These are phyloP conservation scores for Lagodon rhomboides DNA, from an alignment of 2,797 vertebrate genomes.

Conservation along the genomic window DNA sequence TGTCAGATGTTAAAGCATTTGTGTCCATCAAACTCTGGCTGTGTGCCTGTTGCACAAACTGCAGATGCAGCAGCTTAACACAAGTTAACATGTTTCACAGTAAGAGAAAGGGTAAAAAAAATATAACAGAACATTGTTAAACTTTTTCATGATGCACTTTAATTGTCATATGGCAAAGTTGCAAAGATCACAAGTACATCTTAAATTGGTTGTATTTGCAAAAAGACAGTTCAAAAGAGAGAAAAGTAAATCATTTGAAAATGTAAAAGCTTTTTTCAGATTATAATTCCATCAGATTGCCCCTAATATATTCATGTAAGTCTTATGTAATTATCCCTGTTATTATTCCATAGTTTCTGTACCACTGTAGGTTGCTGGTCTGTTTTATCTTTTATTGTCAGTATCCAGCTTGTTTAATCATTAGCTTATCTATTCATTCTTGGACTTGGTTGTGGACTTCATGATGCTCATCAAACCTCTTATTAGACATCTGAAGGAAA, in stretches of 20 bases:
- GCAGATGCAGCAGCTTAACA: no score
- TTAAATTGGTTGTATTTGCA: no score
- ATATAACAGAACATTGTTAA: no score
- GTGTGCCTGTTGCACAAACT: no score
- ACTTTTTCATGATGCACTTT: no score
- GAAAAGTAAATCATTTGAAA: not conserved
- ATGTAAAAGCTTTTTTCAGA: not conserved
- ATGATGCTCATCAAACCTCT: constrained; percentile 9
- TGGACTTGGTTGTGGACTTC: constrained; percentile 48
- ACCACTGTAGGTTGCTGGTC: not conserved
- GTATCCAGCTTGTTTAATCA: not conserved
- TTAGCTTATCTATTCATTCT: constrained; percentile 49
- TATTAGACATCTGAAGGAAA: constrained; percentile 51
- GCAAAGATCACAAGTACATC: no score
- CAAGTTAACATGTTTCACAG: no score
- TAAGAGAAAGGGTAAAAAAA: no score
- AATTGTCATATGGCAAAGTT: no score
- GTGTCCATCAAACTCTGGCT: no score
- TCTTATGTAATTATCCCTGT: not conserved
- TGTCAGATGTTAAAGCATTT: no score
- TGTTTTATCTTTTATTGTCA: not conserved
- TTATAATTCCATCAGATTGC: not conserved
- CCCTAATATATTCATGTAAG: not conserved
- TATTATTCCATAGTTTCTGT: not conserved
- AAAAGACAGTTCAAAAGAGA: not conserved